Evolutionary conservation across 1,140 invertebrate genomes (phyloP), one percentile per base, ranked within the genome.

Genomic region (Pseudomyrmex concolor): DNA sequence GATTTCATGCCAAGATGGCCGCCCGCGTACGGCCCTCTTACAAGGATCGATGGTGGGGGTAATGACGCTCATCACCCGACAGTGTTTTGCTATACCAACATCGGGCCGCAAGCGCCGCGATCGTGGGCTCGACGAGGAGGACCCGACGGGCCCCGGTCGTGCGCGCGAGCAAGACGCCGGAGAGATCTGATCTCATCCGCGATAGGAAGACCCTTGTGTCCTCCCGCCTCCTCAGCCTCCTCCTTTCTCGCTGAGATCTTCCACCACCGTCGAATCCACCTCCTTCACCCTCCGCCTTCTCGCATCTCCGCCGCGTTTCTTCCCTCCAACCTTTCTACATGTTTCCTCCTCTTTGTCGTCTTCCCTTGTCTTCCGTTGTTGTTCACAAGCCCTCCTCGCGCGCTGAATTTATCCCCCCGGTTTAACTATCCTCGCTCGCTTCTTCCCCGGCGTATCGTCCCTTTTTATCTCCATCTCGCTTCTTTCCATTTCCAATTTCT

Each of bases 11-110:
- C 91, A 93, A 94, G 92, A 94, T 94, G 93, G 93, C 93, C 91
- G 93, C 87, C 89, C 60, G 83, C 71, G 88, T 91, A 88, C 87
- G 86, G 84, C 86, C 86, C 86, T 84, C 91, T 89, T 92, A 86
- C 80, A 86, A 25, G 5, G 85, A n/a, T 10, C 54, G 5, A n/a
- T 66, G 81, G 92, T 91, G 92, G 91, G 92, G 92, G 91, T 94
- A 94, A 93, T 94, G 93, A 94, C 92, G 90, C 92, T 94, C 93
- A 94, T 94, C 92, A 93, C 89, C 92, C 89, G 92, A 93, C 93
- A 92, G 91, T 93, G 92, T 93, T 93, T 93, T 93, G 91, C 91
- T 94, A 93, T 93, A 93, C 93, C 91, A 93, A 93, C 92, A 93
- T 92, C 92, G 91, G 83, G 83, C 89, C 67, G 54, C 83, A 71